Evolutionary conservation across 1,140 invertebrate species (phyloP).

Genomic region (Cyclargus thomasi): DNA sequence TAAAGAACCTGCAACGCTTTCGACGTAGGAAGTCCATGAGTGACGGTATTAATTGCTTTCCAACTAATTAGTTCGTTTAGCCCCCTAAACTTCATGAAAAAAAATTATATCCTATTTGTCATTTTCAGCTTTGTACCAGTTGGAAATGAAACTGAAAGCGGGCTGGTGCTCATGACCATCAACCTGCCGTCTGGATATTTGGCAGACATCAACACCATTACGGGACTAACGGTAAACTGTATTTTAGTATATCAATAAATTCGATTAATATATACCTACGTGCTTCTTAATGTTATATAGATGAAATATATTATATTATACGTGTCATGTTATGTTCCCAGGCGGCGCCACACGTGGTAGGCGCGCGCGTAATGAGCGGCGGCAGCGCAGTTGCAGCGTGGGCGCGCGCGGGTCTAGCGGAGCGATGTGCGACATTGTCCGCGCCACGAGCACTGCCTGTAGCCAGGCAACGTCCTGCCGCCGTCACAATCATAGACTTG

Average conservation of each 20-base stretch:
- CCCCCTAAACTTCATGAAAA: no score
- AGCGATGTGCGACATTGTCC: constrained; percentile 64
- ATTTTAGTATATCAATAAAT: no score
- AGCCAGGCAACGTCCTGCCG: constrained; percentile 58
- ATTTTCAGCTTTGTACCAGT: constrained; percentile 60
- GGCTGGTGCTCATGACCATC: constrained; percentile 60
- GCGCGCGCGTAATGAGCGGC: constrained; percentile 37
- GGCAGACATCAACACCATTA: constrained; percentile 65
- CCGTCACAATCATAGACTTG: constrained; percentile 59
- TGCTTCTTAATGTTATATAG: no score
- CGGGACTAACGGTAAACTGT: constrained; percentile 38
- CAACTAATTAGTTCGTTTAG: no score
- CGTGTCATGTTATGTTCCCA: constrained; percentile 30
- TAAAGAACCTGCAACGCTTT: no score
- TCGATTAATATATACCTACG: no score
- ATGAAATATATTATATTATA: no score
- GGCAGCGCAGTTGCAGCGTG: constrained; percentile 51
- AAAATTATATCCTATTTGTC: constrained; percentile 18
- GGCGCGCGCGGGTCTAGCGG: constrained; percentile 44
- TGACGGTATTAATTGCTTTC: no score
- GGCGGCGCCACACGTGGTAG: constrained; percentile 48
- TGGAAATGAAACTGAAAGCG: constrained; percentile 64
- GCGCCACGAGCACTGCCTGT: constrained; percentile 58
- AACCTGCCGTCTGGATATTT: constrained; percentile 68
- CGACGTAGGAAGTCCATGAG: no score